Percentiles rank a stretch among this genome's conserved stretches.
Evolutionary conservation across 2,113 vertebrate species (phyloP).

Genomic region (Ceyx margarethae): DNA sequence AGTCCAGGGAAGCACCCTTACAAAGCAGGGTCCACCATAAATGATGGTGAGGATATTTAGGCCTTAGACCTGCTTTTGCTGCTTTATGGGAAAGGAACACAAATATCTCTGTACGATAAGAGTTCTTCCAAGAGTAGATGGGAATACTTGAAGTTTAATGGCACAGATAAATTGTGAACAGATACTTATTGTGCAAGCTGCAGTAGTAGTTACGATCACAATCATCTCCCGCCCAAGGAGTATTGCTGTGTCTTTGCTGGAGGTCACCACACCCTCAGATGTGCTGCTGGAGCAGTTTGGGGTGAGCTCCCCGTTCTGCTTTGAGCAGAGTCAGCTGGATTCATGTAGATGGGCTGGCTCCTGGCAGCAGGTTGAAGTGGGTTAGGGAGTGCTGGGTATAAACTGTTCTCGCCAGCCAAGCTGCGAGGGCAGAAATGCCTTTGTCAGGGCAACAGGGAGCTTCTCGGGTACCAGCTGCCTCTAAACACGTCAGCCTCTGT

Average conservation of each 20-base stretch:
- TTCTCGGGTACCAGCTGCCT: background rate
- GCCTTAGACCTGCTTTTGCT: background rate
- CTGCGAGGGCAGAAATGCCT: background rate
- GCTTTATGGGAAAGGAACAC: background rate
- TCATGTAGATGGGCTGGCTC: background rate
- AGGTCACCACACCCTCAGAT: slow-evolving; percentile 33
- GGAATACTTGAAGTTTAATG: background rate
- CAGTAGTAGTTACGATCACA: background rate
- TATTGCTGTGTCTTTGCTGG: background rate
- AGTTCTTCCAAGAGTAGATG: background rate
- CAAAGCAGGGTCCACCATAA: background rate
- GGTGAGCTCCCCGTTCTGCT: background rate
- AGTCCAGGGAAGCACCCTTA: background rate
- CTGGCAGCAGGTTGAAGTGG: background rate
- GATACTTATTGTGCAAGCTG: background rate
- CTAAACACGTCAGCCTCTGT: accelerated
- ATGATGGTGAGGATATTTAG: accelerated
- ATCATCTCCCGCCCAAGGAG: background rate
- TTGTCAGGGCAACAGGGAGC: background rate
- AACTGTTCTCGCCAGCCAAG: background rate
- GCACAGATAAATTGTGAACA: background rate
- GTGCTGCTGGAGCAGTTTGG: slow-evolving; percentile 16
- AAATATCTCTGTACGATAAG: background rate
- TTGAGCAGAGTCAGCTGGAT: slow-evolving; percentile 41
- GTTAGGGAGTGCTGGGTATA: background rate